These are phyloP conservation scores for Nomada fucata DNA, from an alignment of 2,888 invertebrate genomes.

Conservation along the genomic window DNA sequence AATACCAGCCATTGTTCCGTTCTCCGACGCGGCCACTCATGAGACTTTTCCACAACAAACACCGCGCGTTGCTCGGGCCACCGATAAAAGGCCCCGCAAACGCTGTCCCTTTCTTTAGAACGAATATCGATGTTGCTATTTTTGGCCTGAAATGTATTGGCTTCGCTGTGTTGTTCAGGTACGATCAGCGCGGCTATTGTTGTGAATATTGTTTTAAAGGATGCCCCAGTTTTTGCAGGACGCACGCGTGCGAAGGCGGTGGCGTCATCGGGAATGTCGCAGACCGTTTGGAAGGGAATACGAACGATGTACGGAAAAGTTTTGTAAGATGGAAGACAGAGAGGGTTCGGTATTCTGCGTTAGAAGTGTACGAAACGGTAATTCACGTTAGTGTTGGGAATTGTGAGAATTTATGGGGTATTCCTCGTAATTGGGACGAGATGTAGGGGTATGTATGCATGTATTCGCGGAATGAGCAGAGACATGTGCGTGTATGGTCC, in stretches of 20 bases:
- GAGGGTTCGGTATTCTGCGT: no score
- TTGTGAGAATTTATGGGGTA: background rate
- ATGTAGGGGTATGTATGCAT: background rate
- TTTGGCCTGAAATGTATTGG: background rate
- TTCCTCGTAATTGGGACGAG: background rate
- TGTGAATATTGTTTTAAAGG: background rate
- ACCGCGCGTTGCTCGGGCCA: conserved; percentile 12
- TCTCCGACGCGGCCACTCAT: conserved; percentile 41
- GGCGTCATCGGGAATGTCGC: no score
- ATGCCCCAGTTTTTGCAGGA: background rate
- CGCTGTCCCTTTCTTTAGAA: conserved; percentile 12
- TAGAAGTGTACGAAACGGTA: background rate
- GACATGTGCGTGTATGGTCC: background rate
- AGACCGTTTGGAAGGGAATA: no score
- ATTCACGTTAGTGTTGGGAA: background rate
- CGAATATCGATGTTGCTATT: conserved; percentile 18
- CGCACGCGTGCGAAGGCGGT: no score
- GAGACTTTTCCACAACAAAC: conserved; percentile 32
- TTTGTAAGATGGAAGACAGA: no score
- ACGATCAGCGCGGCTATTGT: background rate
- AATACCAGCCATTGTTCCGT: conserved; percentile 77
- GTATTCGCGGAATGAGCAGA: background rate
- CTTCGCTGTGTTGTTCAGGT: background rate
- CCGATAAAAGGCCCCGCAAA: conserved; percentile 13
- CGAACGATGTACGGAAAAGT: no score